These are phyloP conservation scores for Aselliscus stoliczkanus DNA, from an alignment of 2,797 vertebrate genomes.

Conservation along the genomic window DNA sequence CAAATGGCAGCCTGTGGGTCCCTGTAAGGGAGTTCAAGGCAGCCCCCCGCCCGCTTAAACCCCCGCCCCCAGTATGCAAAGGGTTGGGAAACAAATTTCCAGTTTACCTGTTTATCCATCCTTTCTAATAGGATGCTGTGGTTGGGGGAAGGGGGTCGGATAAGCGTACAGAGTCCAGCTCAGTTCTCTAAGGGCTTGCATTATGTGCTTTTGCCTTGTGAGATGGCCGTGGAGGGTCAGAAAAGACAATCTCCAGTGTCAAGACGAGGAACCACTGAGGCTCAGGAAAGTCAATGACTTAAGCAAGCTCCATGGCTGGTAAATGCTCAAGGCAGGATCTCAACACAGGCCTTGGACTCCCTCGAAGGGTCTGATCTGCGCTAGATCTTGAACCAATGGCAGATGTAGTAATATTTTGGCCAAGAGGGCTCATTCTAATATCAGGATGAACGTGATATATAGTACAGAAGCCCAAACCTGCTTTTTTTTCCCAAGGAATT, in stretches of 20 bases:
- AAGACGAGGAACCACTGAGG: not conserved
- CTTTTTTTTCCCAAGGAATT: not conserved
- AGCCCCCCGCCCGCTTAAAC: no score
- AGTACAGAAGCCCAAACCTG: not conserved
- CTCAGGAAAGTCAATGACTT: not conserved
- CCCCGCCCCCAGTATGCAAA: no score
- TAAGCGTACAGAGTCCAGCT: not conserved
- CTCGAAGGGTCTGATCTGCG: not conserved
- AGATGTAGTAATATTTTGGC: fast-evolving
- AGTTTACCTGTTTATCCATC: no score
- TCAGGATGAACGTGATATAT: not conserved
- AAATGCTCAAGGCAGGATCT: not conserved
- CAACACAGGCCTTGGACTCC: not conserved
- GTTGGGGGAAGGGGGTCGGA: not conserved
- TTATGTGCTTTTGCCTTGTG: not conserved
- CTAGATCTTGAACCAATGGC: not conserved
- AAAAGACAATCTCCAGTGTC: not conserved
- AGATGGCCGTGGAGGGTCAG: not conserved
- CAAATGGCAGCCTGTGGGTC: not conserved
- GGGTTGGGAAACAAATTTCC: not conserved
- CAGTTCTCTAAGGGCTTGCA: not conserved
- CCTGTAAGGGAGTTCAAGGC: not conserved
- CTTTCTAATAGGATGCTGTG: not conserved
- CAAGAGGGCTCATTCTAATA: not conserved
- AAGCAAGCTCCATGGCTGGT: not conserved